A percentile compares a stretch with the other conserved stretches of the same genome.
These are phyloP conservation scores for Antennarius striatus DNA, from an alignment of 2,113 vertebrate genomes.

Conservation along the genomic window DNA sequence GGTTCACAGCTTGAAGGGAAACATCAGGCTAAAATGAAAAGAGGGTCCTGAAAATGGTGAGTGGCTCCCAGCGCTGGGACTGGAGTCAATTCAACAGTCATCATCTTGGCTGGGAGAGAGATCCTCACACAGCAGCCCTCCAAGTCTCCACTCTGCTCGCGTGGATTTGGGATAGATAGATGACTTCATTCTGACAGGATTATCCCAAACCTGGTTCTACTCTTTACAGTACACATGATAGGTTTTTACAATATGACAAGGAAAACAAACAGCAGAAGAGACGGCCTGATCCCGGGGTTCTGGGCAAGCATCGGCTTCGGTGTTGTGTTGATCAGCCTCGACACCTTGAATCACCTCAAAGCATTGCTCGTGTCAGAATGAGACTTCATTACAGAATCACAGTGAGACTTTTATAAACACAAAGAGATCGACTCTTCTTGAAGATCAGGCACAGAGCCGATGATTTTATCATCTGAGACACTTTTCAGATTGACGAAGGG, in stretches of 20 bases:
- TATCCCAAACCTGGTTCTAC: slow-evolving; percentile 93
- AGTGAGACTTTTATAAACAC: slow-evolving; percentile 58
- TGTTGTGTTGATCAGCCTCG: slow-evolving; percentile 89
- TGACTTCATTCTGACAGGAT: slow-evolving; percentile 97
- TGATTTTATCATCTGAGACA: slow-evolving; percentile 17
- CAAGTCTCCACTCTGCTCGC: slow-evolving; percentile 76
- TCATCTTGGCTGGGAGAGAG: slow-evolving; percentile 83
- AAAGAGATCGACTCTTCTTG: slow-evolving; percentile 27
- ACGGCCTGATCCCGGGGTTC: slow-evolving; percentile 85
- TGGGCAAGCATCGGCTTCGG: slow-evolving; percentile 74
- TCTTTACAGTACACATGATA: slow-evolving; percentile 90
- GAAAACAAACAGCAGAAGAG: slow-evolving; percentile 90
- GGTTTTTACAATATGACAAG: slow-evolving; percentile 96
- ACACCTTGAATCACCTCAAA: slow-evolving; percentile 86
- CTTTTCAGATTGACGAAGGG: slow-evolving; percentile 5
- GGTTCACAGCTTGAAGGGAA: slow-evolving; percentile 65
- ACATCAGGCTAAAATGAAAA: slow-evolving; percentile 67
- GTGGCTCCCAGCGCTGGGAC: slow-evolving; percentile 83
- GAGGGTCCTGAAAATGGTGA: slow-evolving; percentile 74
- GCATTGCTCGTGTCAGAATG: slow-evolving; percentile 81
- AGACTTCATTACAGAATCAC: slow-evolving; percentile 80
- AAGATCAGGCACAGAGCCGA: slow-evolving; percentile 25
- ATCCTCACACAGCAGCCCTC: slow-evolving; percentile 42
- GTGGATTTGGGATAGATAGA: slow-evolving; percentile 80
- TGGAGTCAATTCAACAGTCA: slow-evolving; percentile 88